Base-by-base conservation (phyloP, 1,140 invertebrate genomes). In the Drosophila navojoa region DNA sequence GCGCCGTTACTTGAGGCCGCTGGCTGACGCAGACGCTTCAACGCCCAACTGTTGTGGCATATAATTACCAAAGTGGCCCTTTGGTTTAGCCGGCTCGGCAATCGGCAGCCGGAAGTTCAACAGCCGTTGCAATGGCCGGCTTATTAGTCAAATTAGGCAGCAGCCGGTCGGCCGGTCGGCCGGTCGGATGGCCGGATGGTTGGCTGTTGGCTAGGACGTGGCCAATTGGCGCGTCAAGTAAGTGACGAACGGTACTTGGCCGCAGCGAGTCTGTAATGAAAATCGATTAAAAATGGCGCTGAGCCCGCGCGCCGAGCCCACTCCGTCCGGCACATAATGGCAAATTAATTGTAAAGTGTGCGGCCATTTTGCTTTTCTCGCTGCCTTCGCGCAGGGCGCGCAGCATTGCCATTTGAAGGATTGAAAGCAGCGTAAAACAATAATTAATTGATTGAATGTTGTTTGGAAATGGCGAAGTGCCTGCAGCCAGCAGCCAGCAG, bases 401-500 rank as follows among this genome's bases (percentile, higher is more conserved):
- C 38, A 19, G 57, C 16, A 29, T 5, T 25, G 44, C 11, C 22
- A 55, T 79, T 80, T 75, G 76, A 89, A 80, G 77, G 79, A 89
- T 89, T 89, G 79, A 89, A 68, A 69, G 84, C 70, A 63, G 70
- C 76, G 70, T 84, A 89, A 89, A 89, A 89, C 79, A 89, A 84
- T 89, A 89, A 89, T 89, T 89, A 89, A 89, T 89, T 89, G 79
- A 89, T 89, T 89, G 84, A 82, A 89, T 77, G 81, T 77, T 76
- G 64, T 69, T 59, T 67, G 76, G 59, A 77, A 89, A 71, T 80
- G 64, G 82, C 71, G 59, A 71, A 45, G 66, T 47, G 63, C 59
- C 81, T 49, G 74, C 70, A 74, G 77, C 59, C 60, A 62, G 71
- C 57, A 19, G 19, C 63, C 57, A n/a, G 74, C 70, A 74, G 77